Evolutionary conservation across 1,140 invertebrate genomes (phyloP).

Genomic region (Tribolium castaneum): DNA sequence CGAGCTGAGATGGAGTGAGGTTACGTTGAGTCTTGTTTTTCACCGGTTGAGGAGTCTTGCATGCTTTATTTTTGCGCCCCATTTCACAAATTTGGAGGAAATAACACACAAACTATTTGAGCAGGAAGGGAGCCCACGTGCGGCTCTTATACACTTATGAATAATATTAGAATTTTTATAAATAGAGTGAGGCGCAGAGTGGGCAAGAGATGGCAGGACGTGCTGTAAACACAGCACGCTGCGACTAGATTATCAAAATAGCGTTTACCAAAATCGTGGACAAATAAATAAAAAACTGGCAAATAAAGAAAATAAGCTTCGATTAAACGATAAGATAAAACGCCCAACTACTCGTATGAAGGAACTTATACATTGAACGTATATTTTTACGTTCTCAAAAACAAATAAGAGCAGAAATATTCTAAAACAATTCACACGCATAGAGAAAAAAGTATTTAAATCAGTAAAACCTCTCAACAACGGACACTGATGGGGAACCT

Average conservation of each 20-base stretch:
- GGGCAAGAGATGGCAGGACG: not conserved
- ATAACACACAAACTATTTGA: not conserved
- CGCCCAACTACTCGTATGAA: too few species aligned
- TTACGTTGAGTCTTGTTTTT: conserved; percentile 49
- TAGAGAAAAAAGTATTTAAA: too few species aligned
- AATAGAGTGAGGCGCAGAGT: not conserved
- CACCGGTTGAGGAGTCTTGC: conserved; percentile 33
- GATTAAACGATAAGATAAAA: too few species aligned
- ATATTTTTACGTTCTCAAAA: too few species aligned
- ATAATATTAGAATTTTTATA: conserved; percentile 19
- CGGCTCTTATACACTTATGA: not conserved
- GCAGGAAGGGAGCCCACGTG: not conserved
- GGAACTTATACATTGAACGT: too few species aligned
- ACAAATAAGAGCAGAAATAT: too few species aligned
- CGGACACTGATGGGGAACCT: too few species aligned
- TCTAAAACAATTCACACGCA: too few species aligned
- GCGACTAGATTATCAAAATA: not conserved
- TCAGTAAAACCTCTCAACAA: too few species aligned
- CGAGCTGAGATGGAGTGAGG: conserved; percentile 56
- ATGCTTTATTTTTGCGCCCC: conserved; percentile 51
- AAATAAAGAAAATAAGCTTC: too few species aligned
- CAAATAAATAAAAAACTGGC: too few species aligned
- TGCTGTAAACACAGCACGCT: not conserved
- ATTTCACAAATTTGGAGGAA: conserved; percentile 41
- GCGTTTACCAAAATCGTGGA: too few species aligned